Evolutionary conservation across 1,140 invertebrate species (phyloP), one percentile per base, ranked within the genome.

Genomic region (Coenobita brevimanus): DNA sequence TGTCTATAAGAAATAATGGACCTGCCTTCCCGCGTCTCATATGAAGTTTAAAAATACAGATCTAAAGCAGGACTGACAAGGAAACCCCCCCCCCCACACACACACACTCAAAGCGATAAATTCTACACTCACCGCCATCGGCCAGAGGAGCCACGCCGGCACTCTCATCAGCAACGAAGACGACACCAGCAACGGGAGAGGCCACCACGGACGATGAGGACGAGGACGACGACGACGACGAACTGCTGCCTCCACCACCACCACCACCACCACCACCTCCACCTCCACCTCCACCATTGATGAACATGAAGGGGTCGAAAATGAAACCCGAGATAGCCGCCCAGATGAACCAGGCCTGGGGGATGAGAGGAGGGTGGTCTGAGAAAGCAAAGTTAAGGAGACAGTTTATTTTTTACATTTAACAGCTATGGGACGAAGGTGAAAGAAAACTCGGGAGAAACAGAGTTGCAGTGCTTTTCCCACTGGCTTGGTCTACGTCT

Each of bases 281-380:
- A 17, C 73, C 73, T 1, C 38, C 46, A 4, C 62, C 80, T 3
- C 62, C 62, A 21, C 54, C 43, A 24, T 82, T 46, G 80, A 82
- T 30, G 62, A 69, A 50, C 3, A 2, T 33, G 64, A 50, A 8
- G 6, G 80, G 80, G 24, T 71, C 41, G 64, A 82, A 82, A 33
- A 81, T 54, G 60, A 81, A 64, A 0, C 80, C 80, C 0, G 36
- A 13, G 8, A 69, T 24, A 6, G 27, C 60, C 0, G 80, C 80
- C 80, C 80, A 82, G 3, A 54, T 30, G 24, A 82, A 50, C 80
- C 80, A 82, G 1, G 41, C 36, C 80, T 82, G 80, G 36, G 17
- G 17, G 46, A 21, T 21, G 10, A 62, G 24, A 50, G 46, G 46
- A 50, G 46, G 6, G 17, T 17, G 17, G 46, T 50, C 46, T 6